Evolutionary conservation across 2,888 invertebrate species (phyloP), one percentile per base, ranked within the genome.

Genomic region (Diarsia dahlii): DNA sequence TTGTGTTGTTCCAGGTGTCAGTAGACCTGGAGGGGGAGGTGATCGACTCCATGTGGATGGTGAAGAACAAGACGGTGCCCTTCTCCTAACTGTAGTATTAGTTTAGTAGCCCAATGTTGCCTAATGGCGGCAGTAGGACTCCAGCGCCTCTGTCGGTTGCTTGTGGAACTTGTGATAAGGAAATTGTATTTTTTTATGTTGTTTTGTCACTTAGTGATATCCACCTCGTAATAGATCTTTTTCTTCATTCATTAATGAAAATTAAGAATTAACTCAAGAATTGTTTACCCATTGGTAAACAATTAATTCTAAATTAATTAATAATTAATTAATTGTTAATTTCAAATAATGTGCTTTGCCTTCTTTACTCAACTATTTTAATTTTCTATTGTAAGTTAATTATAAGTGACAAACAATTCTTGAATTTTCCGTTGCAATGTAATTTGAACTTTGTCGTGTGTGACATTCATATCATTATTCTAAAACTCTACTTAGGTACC

Each of bases 21-120:
- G 98, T 98, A 80, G 98, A 98, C 87, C 97, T 98, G 84, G 89
- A 96, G 20, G 98, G 98, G 2, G 96, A 96, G 80, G 97, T 98
- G 28, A 97, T 98, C 67, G 98, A 98, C 90, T 95, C 96, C 0
- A 93, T 95, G 77, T 95, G 95, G 95, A 84, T 96, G 18, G 81
- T 94, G 9, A 95, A 95, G 80, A 76, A 89, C 60, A 90, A 69
- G 50, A 45, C 63, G 8, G 34, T 62, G n/a, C 20, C 70, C 4
- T 78, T 67, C 63, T 15, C 63, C 18, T 62, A 67, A 23, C 15
- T 28, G 5, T 60, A 46, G 4, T 60, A 64, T 46, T 39, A 45
- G 23, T 54, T 39, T 28, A 45, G 1, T 54, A 62, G 46, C 34
- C 23, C 46, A 54, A n/a, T 52, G 13, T n/a, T 56, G 56, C 28